A percentile compares a stretch with the other conserved stretches of the same genome.
These are phyloP conservation scores for Hermaeophaga mercurialis DNA, from an alignment of 2,888 invertebrate genomes.

Conservation along the genomic window DNA sequence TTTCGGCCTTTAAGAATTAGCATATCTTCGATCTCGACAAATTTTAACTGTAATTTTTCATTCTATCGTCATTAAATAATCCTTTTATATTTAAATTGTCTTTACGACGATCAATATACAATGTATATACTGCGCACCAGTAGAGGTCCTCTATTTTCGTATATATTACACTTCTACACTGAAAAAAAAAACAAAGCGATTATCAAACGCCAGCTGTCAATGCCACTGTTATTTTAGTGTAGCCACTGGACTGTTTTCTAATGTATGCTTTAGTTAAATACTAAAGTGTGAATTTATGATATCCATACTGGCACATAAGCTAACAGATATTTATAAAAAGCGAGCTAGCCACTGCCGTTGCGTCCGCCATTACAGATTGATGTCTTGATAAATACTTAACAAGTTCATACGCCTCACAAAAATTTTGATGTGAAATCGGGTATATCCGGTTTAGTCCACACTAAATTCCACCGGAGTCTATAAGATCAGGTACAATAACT, in stretches of 20 bases:
- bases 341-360: slow-evolving; percentile 13
- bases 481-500: too few relatives aligned
- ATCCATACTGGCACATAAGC: too few relatives aligned
- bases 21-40: slow-evolving; percentile 16
- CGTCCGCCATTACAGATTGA: slow-evolving; percentile 24
- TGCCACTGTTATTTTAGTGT: too few relatives aligned
- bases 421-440: slow-evolving; percentile 18
- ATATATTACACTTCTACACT: too few relatives aligned
- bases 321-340: slow-evolving; percentile 15
- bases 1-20: slow-evolving; percentile 5
- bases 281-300: too few relatives aligned
- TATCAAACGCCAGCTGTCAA: too few relatives aligned
- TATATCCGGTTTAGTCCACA: slow-evolving; percentile 7
- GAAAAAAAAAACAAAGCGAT: too few relatives aligned
- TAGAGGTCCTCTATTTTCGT: too few relatives aligned
- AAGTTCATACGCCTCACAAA: slow-evolving; percentile 20
- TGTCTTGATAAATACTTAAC: slow-evolving; percentile 23
- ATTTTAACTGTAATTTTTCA: slow-evolving; percentile 24
- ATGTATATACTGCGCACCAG: background rate
- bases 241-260: too few relatives aligned
- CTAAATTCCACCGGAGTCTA: background rate
- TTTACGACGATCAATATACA: slow-evolving; percentile 24
- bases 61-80: slow-evolving; percentile 29
- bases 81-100: slow-evolving; percentile 34
- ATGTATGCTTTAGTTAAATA: too few relatives aligned